Conservation (phyloP, 2,113 vertebrate genomes). For the Dipodomys merriami region DNA sequence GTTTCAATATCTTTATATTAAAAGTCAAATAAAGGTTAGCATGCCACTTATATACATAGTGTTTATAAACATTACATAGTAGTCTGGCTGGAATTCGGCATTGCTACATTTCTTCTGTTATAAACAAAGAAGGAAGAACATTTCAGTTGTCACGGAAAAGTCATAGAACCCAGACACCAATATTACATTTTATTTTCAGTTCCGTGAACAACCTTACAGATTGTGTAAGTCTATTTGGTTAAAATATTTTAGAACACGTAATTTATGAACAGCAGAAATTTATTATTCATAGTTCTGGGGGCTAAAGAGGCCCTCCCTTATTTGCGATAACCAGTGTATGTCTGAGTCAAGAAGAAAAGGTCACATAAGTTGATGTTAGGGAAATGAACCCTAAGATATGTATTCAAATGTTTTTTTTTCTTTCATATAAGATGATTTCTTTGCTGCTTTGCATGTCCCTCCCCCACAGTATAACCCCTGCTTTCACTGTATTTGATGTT, state of each 20-base stretch:
- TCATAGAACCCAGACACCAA: neutral
- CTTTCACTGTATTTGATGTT: too few relatives aligned
- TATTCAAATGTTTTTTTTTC: too few relatives aligned
- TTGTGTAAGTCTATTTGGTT: neutral
- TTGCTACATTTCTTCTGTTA: neutral
- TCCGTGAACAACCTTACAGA: neutral
- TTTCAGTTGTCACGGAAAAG: neutral
- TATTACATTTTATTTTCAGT: conserved; percentile 44
- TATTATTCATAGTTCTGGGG: neutral
- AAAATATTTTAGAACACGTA: neutral
- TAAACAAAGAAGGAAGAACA: neutral
- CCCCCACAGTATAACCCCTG: too few relatives aligned
- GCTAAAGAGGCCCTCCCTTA: neutral
- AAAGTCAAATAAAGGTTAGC: neutral
- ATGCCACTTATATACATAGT: neutral
- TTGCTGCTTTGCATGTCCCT: too few relatives aligned
- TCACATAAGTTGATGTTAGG: too few relatives aligned
- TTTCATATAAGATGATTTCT: too few relatives aligned
- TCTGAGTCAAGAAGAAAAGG: too few relatives aligned
- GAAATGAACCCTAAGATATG: too few relatives aligned
- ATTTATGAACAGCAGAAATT: neutral
- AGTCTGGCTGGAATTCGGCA: neutral
- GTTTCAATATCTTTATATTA: conserved; percentile 19
- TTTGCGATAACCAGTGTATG: too few relatives aligned
- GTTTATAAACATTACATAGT: neutral